These are phyloP conservation scores for Agriotes lineatus DNA, from an alignment of 2,888 invertebrate genomes.

Conservation along the genomic window DNA sequence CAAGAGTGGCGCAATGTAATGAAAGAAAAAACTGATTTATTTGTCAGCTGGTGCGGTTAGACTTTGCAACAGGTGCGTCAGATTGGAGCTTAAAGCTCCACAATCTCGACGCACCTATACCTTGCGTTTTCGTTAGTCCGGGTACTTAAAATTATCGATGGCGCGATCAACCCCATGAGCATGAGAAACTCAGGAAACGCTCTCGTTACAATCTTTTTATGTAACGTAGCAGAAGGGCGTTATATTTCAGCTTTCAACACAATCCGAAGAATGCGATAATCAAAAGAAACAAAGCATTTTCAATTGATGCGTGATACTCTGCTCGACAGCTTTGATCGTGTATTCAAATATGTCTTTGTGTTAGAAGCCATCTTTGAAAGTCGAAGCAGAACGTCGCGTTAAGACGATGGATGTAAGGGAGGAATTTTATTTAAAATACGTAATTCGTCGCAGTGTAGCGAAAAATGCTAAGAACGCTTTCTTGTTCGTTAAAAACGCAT, in stretches of 20 bases:
- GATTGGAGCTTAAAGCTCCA: slow-evolving; percentile 55
- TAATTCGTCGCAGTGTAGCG: slow-evolving; percentile 8
- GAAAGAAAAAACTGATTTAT: slow-evolving; percentile 60
- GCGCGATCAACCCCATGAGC: not conserved
- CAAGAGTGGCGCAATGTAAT: slow-evolving; percentile 56
- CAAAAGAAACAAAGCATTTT: slow-evolving; percentile 60
- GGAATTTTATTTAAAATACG: slow-evolving; percentile 34
- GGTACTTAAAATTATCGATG: slow-evolving; percentile 16
- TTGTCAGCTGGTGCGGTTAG: slow-evolving; percentile 58
- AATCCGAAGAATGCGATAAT: slow-evolving; percentile 60
- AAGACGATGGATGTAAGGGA: slow-evolving; percentile 43
- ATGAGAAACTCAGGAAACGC: slow-evolving; percentile 6
- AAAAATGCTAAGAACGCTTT: slow-evolving; percentile 14
- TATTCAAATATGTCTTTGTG: slow-evolving; percentile 62
- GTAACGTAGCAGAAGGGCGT: slow-evolving; percentile 51
- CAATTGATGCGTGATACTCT: slow-evolving; percentile 55
- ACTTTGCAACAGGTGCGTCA: slow-evolving; percentile 59
- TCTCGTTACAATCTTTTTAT: slow-evolving; percentile 35
- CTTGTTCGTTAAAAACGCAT: slow-evolving; percentile 21
- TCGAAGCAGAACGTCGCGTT: slow-evolving; percentile 41
- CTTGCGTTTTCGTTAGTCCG: slow-evolving; percentile 15
- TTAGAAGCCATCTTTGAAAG: slow-evolving; percentile 52
- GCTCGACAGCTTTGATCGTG: slow-evolving; percentile 57
- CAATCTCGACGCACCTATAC: slow-evolving; percentile 46
- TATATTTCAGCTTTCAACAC: slow-evolving; percentile 56